Base-by-base conservation (phyloP, 2,888 invertebrate species). In the Tenthredo distinguenda region DNA sequence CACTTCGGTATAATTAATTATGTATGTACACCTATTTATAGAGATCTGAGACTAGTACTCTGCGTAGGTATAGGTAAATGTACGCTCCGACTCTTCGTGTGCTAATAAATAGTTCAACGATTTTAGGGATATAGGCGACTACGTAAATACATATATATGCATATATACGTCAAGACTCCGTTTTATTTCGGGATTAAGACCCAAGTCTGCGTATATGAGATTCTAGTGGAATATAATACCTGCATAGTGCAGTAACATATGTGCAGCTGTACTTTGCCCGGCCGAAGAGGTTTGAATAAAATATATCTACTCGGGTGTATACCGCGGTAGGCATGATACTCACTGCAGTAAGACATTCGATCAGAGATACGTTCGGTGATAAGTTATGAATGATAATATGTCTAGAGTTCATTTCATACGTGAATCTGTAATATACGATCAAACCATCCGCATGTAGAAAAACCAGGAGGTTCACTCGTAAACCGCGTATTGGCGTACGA, bases 231-330 rank as follows among this genome's bases (percentile, higher is more conserved):
- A 68, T 68, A 68, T 34, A 18, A 21, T 34, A 62, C 62, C 18
- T 62, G 62, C 26, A 62, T 55, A 21, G 50, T 62, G 0, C 58
- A 26, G 21, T 34, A 15, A 68, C 68, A 68, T 68, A 68, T 68
- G 34, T 34, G 34, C 68, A 68, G 68, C 31, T 68, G 68, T 68
- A 34, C 68, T 68, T 68, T 68, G 68, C 34, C 18, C 34, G 34
- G 77, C 4, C 77, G 62, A 62, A 81, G 37, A 40, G 40, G 37
- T 81, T 62, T 81, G 81, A 81, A 81, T 81, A 81, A 81, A 81
- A 81, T 81, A 81, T 62, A 5, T 26, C 26, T 34, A 34, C 68
- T 18, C 31, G 34, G 34, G 6, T 68, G 34, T 47, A 4, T 43
- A 15, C 47, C 5, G 15, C 5, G 31, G 74, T 74, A 21, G n/a